phyloP scores from a whole-genome alignment of 2,797 vertebrate species.

The Aselliscus stoliczkanus region DNA sequence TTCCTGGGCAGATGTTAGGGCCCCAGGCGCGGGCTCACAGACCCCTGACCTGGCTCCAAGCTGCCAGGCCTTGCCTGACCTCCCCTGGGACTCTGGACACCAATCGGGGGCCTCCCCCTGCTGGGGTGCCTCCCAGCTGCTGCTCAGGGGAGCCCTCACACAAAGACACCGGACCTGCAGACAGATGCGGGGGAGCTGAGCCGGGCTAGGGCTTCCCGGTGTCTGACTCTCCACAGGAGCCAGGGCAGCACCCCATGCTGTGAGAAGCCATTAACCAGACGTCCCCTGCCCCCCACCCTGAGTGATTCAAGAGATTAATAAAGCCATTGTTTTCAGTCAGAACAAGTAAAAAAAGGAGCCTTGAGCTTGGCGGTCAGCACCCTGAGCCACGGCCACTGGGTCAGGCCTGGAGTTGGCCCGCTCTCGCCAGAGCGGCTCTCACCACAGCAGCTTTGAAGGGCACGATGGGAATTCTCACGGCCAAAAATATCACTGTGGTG shows the following conservation, averaged over 20 bases:
- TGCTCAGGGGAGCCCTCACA: background rate
- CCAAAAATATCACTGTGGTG: background rate
- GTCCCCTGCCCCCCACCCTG: too few relatives aligned
- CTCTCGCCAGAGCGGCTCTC: background rate
- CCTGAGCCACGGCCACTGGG: background rate
- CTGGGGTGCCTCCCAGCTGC: too few relatives aligned
- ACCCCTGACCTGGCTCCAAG: background rate
- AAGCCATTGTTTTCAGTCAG: background rate
- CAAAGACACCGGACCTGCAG: background rate
- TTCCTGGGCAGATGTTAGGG: slow-evolving; percentile 30
- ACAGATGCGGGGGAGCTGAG: background rate
- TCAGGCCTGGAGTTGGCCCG: fast-evolving
- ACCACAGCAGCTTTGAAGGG: fast-evolving
- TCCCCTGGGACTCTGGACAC: background rate
- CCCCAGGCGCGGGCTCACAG: background rate
- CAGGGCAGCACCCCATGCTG: background rate
- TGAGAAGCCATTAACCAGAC: background rate
- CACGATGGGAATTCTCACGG: background rate
- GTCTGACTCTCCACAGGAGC: background rate
- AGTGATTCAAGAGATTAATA: background rate
- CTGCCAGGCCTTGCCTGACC: background rate
- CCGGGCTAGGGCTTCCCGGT: fast-evolving
- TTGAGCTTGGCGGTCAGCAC: fast-evolving
- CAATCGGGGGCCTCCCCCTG: background rate
- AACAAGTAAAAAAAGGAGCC: background rate